A percentile compares a stretch with the other conserved stretches of the same genome.
These are phyloP conservation scores for Thomomys bottae DNA, from an alignment of 2,113 vertebrate species.

Conservation along the genomic window DNA sequence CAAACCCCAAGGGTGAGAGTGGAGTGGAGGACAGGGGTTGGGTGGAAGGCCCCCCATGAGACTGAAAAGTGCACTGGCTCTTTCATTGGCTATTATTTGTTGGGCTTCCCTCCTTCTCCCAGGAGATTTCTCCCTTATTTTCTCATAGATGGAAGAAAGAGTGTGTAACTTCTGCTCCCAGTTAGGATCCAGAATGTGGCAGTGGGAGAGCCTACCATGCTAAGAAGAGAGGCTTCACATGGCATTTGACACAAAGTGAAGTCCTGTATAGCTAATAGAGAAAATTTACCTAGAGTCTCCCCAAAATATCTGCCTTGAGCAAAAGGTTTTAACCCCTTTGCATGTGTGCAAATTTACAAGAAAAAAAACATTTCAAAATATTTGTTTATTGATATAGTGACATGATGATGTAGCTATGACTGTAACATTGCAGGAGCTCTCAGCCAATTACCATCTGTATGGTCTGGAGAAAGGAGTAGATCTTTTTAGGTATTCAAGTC, in stretches of 20 bases:
- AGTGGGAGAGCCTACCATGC: neutral
- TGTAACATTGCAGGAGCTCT: neutral
- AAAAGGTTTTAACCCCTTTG: neutral
- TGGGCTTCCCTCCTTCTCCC: no score
- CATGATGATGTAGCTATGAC: no score
- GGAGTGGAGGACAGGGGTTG: no score
- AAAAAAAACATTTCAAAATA: neutral
- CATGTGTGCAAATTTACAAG: neutral
- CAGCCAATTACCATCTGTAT: neutral
- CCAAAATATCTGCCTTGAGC: neutral
- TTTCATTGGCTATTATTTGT: neutral
- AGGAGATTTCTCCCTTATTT: neutral
- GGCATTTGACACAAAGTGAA: neutral
- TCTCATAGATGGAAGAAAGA: neutral
- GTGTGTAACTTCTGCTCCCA: neutral
- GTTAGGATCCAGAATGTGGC: neutral
- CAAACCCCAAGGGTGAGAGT: no score
- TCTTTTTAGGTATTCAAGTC: neutral
- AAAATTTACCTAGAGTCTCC: neutral
- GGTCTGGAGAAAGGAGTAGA: neutral
- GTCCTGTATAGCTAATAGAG: neutral
- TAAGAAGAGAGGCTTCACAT: neutral
- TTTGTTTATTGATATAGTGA: neutral
- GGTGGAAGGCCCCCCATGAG: no score
- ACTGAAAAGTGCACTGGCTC: no score